Evolutionary conservation across 1,140 invertebrate species (phyloP).

Genomic region (Maconellicoccus hirsutus): DNA sequence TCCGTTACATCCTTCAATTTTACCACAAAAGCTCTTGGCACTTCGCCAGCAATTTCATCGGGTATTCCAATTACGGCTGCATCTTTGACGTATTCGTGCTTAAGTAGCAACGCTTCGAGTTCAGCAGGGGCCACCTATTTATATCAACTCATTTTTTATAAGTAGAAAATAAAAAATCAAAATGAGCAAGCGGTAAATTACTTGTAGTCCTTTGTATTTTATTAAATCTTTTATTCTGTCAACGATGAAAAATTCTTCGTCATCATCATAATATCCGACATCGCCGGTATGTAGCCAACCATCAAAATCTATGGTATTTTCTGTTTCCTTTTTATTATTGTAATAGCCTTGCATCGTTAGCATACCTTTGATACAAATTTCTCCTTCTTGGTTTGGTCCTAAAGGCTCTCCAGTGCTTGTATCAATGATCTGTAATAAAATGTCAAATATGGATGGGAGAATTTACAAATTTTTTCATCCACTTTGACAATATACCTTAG

Average conservation of each 20-base stretch:
- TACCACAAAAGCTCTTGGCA: slow-evolving; percentile 48
- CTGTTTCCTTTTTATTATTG: slow-evolving; percentile 48
- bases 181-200: slow-evolving; percentile 32
- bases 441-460: too few species aligned
- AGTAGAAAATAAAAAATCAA: too few species aligned
- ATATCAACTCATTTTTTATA: too few species aligned
- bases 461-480: background rate
- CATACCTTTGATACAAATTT: slow-evolving; percentile 55
- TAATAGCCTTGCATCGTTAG: slow-evolving; percentile 54
- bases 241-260: slow-evolving; percentile 56
- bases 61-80: slow-evolving; percentile 57
- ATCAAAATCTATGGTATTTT: slow-evolving; percentile 51
- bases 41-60: slow-evolving; percentile 50
- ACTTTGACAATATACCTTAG: slow-evolving; percentile 43
- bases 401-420: slow-evolving; percentile 14
- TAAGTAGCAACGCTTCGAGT: slow-evolving; percentile 53
- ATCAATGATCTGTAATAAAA: slow-evolving; percentile 25
- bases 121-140: slow-evolving; percentile 48
- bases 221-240: slow-evolving; percentile 69
- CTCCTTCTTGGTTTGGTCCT: slow-evolving; percentile 39
- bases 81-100: slow-evolving; percentile 51
- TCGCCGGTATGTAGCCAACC: slow-evolving; percentile 72
- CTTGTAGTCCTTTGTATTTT: slow-evolving; percentile 67
- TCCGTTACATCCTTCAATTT: slow-evolving; percentile 35
- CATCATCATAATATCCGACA: slow-evolving; percentile 57